Percentiles rank a stretch among this genome's conserved stretches.
Conservation (phyloP, 2,888 invertebrate genomes). For the Halictus ligatus region DNA sequence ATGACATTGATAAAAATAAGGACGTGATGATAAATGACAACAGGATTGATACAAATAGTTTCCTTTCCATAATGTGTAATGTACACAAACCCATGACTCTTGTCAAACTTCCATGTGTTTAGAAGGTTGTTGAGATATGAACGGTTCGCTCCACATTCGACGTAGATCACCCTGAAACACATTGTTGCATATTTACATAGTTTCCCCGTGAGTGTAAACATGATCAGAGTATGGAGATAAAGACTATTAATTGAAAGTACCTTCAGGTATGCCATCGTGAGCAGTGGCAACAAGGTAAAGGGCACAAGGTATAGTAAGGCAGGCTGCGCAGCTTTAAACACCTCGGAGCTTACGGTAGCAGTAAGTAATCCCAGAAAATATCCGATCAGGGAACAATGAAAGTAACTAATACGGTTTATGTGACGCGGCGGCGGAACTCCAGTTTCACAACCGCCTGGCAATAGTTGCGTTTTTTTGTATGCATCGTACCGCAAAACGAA, state of each 20-base stretch:
- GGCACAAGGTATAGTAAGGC: slow-evolving; percentile 98
- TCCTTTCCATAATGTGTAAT: slow-evolving; percentile 61
- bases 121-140: slow-evolving; percentile 92
- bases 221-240: background rate
- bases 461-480: slow-evolving; percentile 95
- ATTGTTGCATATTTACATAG: slow-evolving; percentile 36
- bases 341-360: slow-evolving; percentile 98
- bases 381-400: slow-evolving; percentile 99
- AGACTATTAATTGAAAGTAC: slow-evolving; percentile 84
- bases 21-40: slow-evolving; percentile 69
- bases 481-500: slow-evolving; percentile 99
- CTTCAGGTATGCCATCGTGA: slow-evolving; percentile 99
- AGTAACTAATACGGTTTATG: slow-evolving; percentile 92
- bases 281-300: slow-evolving; percentile 97
- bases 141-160: slow-evolving; percentile 99
- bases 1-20: slow-evolving; percentile 79
- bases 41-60: slow-evolving; percentile 64
- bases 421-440: slow-evolving; percentile 87
- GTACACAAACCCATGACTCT: slow-evolving; percentile 68
- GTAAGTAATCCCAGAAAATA: slow-evolving; percentile 98
- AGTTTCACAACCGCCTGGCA: slow-evolving; percentile 86
- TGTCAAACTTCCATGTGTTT: slow-evolving; percentile 93
- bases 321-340: slow-evolving; percentile 99
- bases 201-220: background rate
- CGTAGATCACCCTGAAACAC: slow-evolving; percentile 96